Evolutionary conservation across 2,113 vertebrate species (phyloP), one percentile per base, ranked within the genome.

Genomic region (Heterochromis multidens): DNA sequence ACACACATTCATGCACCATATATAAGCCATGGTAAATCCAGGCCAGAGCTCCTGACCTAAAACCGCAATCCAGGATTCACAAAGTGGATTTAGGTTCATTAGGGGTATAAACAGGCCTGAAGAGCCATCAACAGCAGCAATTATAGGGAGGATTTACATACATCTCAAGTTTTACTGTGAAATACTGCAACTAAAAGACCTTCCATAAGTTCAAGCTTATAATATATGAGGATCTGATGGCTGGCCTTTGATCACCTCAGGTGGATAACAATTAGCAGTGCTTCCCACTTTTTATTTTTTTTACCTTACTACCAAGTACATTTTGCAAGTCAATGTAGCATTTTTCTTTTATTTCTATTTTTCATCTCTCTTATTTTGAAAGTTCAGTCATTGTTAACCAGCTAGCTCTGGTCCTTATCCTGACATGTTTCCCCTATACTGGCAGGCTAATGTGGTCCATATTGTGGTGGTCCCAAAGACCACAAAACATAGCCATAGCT

Each of bases 1-100:
- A 27, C 49, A 72, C 19, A 77, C 56, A 65, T 56, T 62, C 52
- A 59, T 23, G 8, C 54, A 31, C 25, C 29, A 31, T 25, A 27
- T 23, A 61, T 57, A 83, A 52, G 65, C 23, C 74, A 40, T 0
- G 0, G 40, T 31, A 46, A 90, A 89, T 76, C 58, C 40, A 5
- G 21, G 62, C 62, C 62, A 79, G 52, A 82, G 77, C 74, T 88
- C 77, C 79, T 87, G 81, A 91, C 86, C 80, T 19, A 80, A 85
- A 80, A 57, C 46, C 72, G 27, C 6, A 35, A 76, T 85, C 43
- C 70, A 81, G 74, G 58, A 67, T 61, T 67, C 62, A 33, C 6
- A 35, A 35, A 31, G 54, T 80, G 29, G 74, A 85, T 83, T 85
- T 33, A n/a, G 37, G 49, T 65, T 79, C 21, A 74, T 77, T 27